Conservation (phyloP, 2,888 invertebrate species). For the Trachelus tabidus region DNA sequence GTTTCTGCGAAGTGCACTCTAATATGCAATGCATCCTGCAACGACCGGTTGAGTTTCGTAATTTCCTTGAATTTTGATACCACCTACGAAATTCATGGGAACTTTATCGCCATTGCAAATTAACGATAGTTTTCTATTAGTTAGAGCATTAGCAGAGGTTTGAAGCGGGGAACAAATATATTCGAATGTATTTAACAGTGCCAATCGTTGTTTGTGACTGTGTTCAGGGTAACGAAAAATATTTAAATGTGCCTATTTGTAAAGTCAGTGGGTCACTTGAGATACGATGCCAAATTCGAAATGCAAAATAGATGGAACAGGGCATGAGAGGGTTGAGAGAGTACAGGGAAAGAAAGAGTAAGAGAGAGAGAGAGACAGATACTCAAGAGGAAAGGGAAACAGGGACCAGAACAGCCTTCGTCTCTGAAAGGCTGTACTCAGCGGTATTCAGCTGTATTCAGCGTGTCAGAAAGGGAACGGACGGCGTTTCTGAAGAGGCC, state of each 20-base stretch:
- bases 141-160: background rate
- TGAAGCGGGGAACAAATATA: background rate
- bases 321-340: background rate
- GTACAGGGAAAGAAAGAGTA: conserved; percentile 11
- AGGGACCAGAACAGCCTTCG: conserved; percentile 5
- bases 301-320: background rate
- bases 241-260: background rate
- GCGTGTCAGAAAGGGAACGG: conserved; percentile 62
- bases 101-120: background rate
- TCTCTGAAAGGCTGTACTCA: background rate
- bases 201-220: background rate
- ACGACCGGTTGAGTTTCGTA: background rate
- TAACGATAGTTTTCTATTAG: background rate
- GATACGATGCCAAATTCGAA: background rate
- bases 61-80: background rate
- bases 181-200: background rate
- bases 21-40: background rate
- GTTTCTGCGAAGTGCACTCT: background rate
- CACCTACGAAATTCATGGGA: background rate
- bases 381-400: conserved; percentile 6
- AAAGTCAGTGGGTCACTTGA: conserved; percentile 4
- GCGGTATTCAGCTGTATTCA: conserved; percentile 25
- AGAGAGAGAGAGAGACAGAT: conserved; percentile 7
- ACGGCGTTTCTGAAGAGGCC: conserved; percentile 60
- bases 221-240: background rate